Conservation (phyloP, 2,797 vertebrate species). For the Gymnocypris eckloni region DNA sequence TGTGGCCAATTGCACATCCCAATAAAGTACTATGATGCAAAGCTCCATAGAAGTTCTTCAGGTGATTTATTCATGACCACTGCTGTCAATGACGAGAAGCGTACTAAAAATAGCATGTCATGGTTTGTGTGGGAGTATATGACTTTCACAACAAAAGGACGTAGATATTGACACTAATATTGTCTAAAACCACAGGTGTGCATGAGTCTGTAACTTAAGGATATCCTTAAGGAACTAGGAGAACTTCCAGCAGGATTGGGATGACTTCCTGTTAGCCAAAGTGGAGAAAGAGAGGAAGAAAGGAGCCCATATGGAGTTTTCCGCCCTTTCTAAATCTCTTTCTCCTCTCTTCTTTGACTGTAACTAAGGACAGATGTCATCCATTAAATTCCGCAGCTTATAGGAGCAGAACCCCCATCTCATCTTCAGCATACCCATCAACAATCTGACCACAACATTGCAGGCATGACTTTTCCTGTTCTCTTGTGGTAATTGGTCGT, state of each 20-base stretch:
- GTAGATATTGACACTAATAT: background rate
- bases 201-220: slow-evolving; percentile 13
- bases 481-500: slow-evolving; percentile 54
- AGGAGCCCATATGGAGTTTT: slow-evolving; percentile 18
- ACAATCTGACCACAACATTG: slow-evolving; percentile 72
- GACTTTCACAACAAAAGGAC: slow-evolving; percentile 3
- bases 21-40: slow-evolving; percentile 31
- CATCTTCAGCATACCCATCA: slow-evolving; percentile 64
- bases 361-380: slow-evolving; percentile 76
- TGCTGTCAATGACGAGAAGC: background rate
- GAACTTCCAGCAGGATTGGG: slow-evolving; percentile 41
- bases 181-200: slow-evolving; percentile 6
- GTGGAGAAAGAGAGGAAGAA: slow-evolving; percentile 20
- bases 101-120: slow-evolving; percentile 1
- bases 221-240: slow-evolving; percentile 33
- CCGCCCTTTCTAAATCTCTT: slow-evolving; percentile 48
- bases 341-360: slow-evolving; percentile 49
- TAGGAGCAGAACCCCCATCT: slow-evolving; percentile 34
- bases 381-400: slow-evolving; percentile 70
- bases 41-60: background rate
- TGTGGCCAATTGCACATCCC: slow-evolving; percentile 12
- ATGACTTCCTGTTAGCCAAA: slow-evolving; percentile 43
- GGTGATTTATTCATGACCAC: slow-evolving; percentile 3
- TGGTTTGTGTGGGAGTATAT: background rate
- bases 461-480: slow-evolving; percentile 64